Evolutionary conservation across 2,888 invertebrate genomes (phyloP), one percentile per base, ranked within the genome.

Genomic region (Cosmia trapezina): DNA sequence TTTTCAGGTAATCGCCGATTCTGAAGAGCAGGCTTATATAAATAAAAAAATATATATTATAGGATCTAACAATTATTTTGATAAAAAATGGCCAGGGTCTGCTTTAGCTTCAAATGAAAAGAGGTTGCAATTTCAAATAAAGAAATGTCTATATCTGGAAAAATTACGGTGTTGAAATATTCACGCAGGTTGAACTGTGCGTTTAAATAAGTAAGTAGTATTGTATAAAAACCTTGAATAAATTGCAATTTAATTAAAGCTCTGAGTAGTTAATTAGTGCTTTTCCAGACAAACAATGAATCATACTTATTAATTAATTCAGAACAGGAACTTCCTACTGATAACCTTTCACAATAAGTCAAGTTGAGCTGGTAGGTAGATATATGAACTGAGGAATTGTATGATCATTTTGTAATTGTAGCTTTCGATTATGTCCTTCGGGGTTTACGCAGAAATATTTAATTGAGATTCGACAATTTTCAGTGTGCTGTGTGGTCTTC

Each of bases 321-420:
- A 83, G 59, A 62, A 69, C 68, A 67, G 73, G 69, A 73, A 80
- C 68, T 83, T 43, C 43, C 33, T 70, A 79, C 67, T 66, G 80
- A 80, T 80, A 75, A 85, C 83, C 80, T 84, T 83, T 83, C 59
- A 47, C 66, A 64, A 64, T 75, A 83, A 85, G 73, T 83, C 77
- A 85, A 77, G 80, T 84, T 85, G 69, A 77, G 68, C 62, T 57
- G 65, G 74, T 79, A 76, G 68, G 77, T 68, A 68, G n/a, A 77
- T 53, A 57, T 22, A 51, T 56, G 73, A 66, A 82, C 70, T 70
- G 66, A 73, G 70, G 85, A 80, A 77, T 77, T 75, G 77, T 80
- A 57, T 53, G 57, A 74, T 72, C 51, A 76, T 72, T 70, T 54
- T 59, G 64, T 76, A 77, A 85, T 77, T 73, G 65, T 66, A 75